Evolutionary conservation across 2,888 invertebrate genomes (phyloP).

Genomic region (Andrena hattorfiana): DNA sequence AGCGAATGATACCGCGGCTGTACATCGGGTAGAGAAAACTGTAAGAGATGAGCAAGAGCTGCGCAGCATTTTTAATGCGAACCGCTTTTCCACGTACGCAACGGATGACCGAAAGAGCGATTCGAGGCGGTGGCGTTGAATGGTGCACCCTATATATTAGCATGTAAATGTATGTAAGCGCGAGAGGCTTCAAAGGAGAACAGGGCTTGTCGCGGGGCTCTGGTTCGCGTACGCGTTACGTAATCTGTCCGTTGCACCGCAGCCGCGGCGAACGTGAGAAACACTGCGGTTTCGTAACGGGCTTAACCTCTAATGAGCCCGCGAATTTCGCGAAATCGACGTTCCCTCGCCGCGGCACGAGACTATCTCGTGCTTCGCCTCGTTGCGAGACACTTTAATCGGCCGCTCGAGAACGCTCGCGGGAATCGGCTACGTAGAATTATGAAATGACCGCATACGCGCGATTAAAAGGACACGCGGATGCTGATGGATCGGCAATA

Average conservation of each 20-base stretch:
- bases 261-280: conserved; percentile 54
- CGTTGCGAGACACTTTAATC: conserved; percentile 40
- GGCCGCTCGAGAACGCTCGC: neutral
- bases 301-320: conserved; percentile 50
- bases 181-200: conserved; percentile 61
- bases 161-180: conserved; percentile 71
- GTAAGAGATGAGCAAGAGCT: neutral
- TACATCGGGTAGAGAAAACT: neutral
- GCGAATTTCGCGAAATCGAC: conserved; percentile 46
- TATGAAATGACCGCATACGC: too few relatives aligned
- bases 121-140: conserved; percentile 24
- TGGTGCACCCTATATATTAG: conserved; percentile 49
- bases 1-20: neutral
- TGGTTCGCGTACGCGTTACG: conserved; percentile 46
- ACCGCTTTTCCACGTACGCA: conserved; percentile 22
- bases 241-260: conserved; percentile 60
- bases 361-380: conserved; percentile 11
- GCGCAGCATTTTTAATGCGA: conserved; percentile 14
- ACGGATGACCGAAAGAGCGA: conserved; percentile 16
- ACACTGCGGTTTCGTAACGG: conserved; percentile 48
- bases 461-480: too few relatives aligned
- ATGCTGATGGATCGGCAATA: too few relatives aligned
- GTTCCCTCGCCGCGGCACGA: conserved; percentile 8
- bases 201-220: conserved; percentile 35
- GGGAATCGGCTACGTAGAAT: neutral